Conservation (phyloP, 1,140 invertebrate genomes). For the Drosophila suzukii region DNA sequence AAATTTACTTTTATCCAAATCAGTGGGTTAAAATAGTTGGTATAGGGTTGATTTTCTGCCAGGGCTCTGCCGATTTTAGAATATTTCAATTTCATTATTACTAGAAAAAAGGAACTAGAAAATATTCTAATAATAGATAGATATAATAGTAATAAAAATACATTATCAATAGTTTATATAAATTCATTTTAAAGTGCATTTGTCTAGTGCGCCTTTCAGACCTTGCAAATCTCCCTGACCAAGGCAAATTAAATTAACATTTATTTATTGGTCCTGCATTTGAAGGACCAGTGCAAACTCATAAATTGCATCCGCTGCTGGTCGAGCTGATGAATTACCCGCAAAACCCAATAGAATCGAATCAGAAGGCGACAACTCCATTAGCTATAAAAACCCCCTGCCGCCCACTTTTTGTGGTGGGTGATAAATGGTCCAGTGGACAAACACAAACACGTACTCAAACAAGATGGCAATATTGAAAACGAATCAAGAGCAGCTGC, state of each 20-base stretch:
- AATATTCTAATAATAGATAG: no score
- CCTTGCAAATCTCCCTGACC: conserved; percentile 32
- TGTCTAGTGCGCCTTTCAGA: conserved; percentile 9
- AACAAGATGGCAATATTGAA: conserved; percentile 14
- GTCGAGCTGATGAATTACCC: conserved; percentile 28
- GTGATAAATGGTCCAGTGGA: conserved; percentile 32
- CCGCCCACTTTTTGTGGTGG: not conserved
- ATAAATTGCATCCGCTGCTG: conserved; percentile 49
- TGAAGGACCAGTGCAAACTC: conserved; percentile 16
- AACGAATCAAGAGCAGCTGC: conserved; percentile 44
- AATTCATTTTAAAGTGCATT: not conserved
- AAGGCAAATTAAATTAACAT: conserved; percentile 67
- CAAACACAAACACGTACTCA: conserved; percentile 6
- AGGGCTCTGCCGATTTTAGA: no score
- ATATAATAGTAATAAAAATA: no score
- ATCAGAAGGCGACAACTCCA: conserved; percentile 32
- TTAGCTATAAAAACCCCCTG: conserved; percentile 24
- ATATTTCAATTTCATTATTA: no score
- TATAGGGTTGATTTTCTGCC: no score
- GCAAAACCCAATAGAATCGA: conserved; percentile 23
- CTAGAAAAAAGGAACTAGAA: no score
- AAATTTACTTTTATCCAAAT: not conserved
- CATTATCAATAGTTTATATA: not conserved
- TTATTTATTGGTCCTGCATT: conserved; percentile 47
- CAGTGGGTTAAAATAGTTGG: no score